phyloP scores from a whole-genome alignment of 1,140 invertebrate genomes.

The Drosophila nikananu region DNA sequence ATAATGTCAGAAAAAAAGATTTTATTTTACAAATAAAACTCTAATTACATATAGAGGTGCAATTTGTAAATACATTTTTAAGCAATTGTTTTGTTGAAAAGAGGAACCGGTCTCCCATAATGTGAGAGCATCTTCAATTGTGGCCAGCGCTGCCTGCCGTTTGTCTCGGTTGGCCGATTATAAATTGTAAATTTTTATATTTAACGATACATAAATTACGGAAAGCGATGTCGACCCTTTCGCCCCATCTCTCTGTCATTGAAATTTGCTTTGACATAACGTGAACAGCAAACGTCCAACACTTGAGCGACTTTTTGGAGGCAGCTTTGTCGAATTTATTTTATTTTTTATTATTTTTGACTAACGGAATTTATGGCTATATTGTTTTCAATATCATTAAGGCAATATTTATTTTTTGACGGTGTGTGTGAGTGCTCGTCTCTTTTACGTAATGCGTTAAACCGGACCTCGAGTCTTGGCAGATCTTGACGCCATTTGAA shows the following conservation, averaged over 20 bases:
- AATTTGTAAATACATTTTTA: not conserved
- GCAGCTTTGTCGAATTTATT: constrained; percentile 39
- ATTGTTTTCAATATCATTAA: constrained; percentile 62
- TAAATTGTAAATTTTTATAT: constrained; percentile 49
- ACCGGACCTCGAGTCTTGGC: constrained; percentile 64
- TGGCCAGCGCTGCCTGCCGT: not conserved
- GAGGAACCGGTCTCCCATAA: constrained; percentile 39
- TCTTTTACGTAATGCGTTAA: constrained; percentile 73
- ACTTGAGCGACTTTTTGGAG: constrained; percentile 65
- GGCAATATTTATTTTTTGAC: constrained; percentile 54
- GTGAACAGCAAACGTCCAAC: constrained; percentile 26
- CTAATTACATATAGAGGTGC: too few species aligned
- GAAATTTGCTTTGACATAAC: constrained; percentile 48
- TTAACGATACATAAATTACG: constrained; percentile 52
- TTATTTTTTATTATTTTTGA: constrained; percentile 30
- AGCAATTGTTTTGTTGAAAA: constrained; percentile 13
- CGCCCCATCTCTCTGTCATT: constrained; percentile 4
- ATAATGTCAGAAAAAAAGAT: too few species aligned
- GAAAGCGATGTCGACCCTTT: constrained; percentile 4
- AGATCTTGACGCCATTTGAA: constrained; percentile 38
- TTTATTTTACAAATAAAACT: too few species aligned
- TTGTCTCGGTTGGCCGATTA: constrained; percentile 40
- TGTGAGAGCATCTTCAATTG: constrained; percentile 42
- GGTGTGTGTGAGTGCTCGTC: constrained; percentile 4
- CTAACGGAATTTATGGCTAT: constrained; percentile 45